These are phyloP conservation scores for Apostichopus japonicus DNA, from an alignment of 35 echinoderm and acorn worm species.

Conservation along the genomic window DNA sequence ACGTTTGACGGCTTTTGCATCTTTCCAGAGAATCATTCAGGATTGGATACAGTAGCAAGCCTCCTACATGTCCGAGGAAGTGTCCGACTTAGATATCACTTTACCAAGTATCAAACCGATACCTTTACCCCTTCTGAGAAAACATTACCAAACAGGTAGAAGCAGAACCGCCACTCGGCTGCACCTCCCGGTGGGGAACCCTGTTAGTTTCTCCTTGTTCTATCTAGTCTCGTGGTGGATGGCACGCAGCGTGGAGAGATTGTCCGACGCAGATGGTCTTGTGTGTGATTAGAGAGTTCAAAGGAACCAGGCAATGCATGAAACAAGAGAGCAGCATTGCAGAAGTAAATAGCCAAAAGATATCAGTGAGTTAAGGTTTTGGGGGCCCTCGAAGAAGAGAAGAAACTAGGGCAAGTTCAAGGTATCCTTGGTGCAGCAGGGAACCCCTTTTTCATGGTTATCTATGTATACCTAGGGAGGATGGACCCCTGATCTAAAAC, in stretches of 20 bases:
- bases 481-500: not conserved
- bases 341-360: not conserved
- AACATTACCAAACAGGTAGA: conserved; percentile 3
- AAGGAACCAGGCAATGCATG: not conserved
- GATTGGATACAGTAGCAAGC: conserved; percentile 8
- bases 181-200: not conserved
- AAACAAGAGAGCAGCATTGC: no score
- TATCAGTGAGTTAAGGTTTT: not conserved
- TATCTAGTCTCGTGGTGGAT: not conserved
- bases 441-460: not conserved
- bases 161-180: not conserved
- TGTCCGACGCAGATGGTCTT: not conserved
- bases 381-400: not conserved
- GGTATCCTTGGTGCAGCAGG: not conserved
- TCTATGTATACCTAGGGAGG: not conserved
- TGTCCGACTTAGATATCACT: not conserved
- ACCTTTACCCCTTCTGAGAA: conserved; percentile 14
- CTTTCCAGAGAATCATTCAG: not conserved
- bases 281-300: not conserved
- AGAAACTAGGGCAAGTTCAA: not conserved
- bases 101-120: not conserved
- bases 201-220: not conserved
- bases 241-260: not conserved
- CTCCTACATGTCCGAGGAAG: not conserved
- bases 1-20: not conserved